These are phyloP conservation scores for Mylabris phalerata DNA, from an alignment of 1,140 invertebrate genomes.

Conservation along the genomic window DNA sequence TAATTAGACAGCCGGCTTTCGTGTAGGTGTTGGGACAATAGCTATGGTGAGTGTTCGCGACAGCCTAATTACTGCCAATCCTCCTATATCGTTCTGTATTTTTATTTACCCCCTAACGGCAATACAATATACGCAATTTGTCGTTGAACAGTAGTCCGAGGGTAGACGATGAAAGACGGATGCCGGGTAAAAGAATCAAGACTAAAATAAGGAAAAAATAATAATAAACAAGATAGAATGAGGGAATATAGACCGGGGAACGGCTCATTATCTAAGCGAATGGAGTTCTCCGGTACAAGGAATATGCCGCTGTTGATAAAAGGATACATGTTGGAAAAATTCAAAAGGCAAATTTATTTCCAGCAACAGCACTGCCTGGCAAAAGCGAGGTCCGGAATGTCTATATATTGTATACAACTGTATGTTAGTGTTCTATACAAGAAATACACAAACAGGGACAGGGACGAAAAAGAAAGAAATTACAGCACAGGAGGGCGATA, in stretches of 20 bases:
- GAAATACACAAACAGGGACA: not conserved
- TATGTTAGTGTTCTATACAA: not conserved
- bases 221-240: not conserved
- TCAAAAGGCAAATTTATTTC: slow-evolving; percentile 39
- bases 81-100: slow-evolving; percentile 23
- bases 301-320: slow-evolving; percentile 30
- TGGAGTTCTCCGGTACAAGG: slow-evolving; percentile 14
- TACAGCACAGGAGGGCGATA: slow-evolving; percentile 32
- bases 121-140: slow-evolving; percentile 40
- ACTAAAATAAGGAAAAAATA: not conserved
- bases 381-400: slow-evolving; percentile 1
- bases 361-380: slow-evolving; percentile 1
- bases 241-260: slow-evolving; percentile 9
- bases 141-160: not conserved
- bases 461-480: slow-evolving; percentile 30
- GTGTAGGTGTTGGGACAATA: slow-evolving; percentile 3
- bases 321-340: slow-evolving; percentile 38
- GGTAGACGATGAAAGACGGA: slow-evolving; percentile 11
- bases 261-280: slow-evolving; percentile 35
- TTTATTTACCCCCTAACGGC: slow-evolving; percentile 38
- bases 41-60: slow-evolving; percentile 30
- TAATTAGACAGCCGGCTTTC: not conserved
- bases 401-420: too few species aligned
- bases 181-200: not conserved
- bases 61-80: slow-evolving; percentile 33